Conservation (phyloP, 92 coral and sea anemone genomes). For the Porites divaricata region DNA sequence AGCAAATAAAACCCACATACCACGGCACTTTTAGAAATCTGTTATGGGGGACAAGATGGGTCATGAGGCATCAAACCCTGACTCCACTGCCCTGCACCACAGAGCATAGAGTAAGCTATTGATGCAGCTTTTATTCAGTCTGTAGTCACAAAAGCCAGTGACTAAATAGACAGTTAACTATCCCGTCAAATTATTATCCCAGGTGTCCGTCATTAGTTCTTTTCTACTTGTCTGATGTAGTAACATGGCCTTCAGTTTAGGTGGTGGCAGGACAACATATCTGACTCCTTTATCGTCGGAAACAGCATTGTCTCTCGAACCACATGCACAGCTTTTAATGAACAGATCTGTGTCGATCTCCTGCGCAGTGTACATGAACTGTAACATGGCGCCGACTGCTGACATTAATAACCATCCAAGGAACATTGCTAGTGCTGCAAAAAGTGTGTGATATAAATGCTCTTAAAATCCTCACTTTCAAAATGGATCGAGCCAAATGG, state of each 20-base stretch:
- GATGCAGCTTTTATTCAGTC: too few species aligned
- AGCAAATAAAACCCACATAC: too few species aligned
- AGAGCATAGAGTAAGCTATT: too few species aligned
- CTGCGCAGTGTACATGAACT: constrained; percentile 85
- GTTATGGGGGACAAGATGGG: too few species aligned
- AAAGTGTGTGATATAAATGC: background rate
- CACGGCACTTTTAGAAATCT: too few species aligned
- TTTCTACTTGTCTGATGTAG: constrained; percentile 33
- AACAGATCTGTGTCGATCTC: constrained; percentile 69
- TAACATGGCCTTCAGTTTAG: constrained; percentile 26
- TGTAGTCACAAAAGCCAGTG: background rate
- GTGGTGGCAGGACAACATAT: constrained; percentile 45
- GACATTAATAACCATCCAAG: constrained; percentile 92
- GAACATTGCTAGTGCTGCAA: constrained; percentile 85
- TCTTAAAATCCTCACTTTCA: background rate
- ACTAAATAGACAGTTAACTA: background rate
- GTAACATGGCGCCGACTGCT: constrained; percentile 80
- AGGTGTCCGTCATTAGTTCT: constrained; percentile 29
- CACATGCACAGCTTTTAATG: constrained; percentile 64
- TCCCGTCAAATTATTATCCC: constrained; percentile 29
- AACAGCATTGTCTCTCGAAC: background rate
- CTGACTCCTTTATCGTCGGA: constrained; percentile 34
- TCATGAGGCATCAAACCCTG: too few species aligned
- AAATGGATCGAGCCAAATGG: too few species aligned
- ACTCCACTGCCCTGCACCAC: too few species aligned